These are phyloP conservation scores for Sesia bembeciformis DNA, from an alignment of 2,888 invertebrate species.

Conservation along the genomic window DNA sequence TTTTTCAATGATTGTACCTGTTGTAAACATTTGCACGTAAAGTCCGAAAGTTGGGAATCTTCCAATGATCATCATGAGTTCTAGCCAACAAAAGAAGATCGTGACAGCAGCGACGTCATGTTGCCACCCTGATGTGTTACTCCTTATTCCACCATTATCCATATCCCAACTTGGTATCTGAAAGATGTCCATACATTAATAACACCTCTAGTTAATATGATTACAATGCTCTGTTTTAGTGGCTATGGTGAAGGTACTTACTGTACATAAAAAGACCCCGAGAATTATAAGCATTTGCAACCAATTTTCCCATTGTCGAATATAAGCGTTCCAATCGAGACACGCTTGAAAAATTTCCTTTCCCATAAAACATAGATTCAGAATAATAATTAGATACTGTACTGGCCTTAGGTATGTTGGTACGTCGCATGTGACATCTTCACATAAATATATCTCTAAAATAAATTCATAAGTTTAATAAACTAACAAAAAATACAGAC, in stretches of 20 bases:
- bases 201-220: too few relatives aligned
- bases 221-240: neutral
- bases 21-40: constrained; percentile 92
- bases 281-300: constrained; percentile 85
- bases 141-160: constrained; percentile 32
- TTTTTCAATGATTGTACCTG: constrained; percentile 47
- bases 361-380: constrained; percentile 77
- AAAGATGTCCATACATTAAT: constrained; percentile 7
- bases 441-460: constrained; percentile 69
- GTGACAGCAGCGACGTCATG: constrained; percentile 87
- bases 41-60: constrained; percentile 89
- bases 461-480: neutral
- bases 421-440: constrained; percentile 49
- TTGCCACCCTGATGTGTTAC: constrained; percentile 78
- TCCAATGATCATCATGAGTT: constrained; percentile 89
- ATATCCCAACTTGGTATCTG: constrained; percentile 58
- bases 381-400: constrained; percentile 76
- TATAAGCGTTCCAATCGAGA: constrained; percentile 81
- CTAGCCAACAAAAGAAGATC: constrained; percentile 86
- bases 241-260: constrained; percentile 28
- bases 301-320: constrained; percentile 89
- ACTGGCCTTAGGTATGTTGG: constrained; percentile 52
- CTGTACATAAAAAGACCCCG: constrained; percentile 80
- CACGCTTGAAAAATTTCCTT: constrained; percentile 88
- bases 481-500: too few relatives aligned